phyloP scores from a whole-genome alignment of 2,888 invertebrate genomes.

The Taphrorychus bicolor region DNA sequence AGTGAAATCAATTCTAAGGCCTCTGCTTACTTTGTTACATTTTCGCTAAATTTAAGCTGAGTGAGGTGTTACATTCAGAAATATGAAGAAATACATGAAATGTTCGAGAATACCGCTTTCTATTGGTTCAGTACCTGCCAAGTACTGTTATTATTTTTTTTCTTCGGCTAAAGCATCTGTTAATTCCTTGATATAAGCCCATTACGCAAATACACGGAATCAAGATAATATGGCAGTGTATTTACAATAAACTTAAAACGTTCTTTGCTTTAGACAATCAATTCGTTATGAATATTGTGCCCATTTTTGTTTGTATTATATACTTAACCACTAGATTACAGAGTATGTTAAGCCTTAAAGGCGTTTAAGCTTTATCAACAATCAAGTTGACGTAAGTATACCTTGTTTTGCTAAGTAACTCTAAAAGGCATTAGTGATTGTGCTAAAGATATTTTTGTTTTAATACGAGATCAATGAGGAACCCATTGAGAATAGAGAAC shows the following conservation, averaged over 20 bases:
- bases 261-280: neutral
- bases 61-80: neutral
- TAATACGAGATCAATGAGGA: neutral
- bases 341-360: neutral
- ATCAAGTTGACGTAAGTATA: too few species aligned
- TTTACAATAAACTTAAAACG: too few species aligned
- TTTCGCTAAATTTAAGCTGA: neutral
- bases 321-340: neutral
- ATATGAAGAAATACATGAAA: neutral
- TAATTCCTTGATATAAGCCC: too few species aligned
- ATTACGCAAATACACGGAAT: too few species aligned
- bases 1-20: neutral
- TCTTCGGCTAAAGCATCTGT: too few species aligned
- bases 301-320: neutral
- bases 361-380: too few species aligned
- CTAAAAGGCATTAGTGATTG: constrained; percentile 50
- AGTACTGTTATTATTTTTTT: too few species aligned
- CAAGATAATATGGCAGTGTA: neutral
- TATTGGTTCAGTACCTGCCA: too few species aligned
- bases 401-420: constrained; percentile 7
- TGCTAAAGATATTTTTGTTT: constrained; percentile 39
- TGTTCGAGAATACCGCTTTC: too few species aligned
- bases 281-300: constrained; percentile 2
- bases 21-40: neutral
- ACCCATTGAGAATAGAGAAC: neutral